Base-by-base conservation (phyloP, 1,140 invertebrate genomes). In the Drosophila azteca region DNA sequence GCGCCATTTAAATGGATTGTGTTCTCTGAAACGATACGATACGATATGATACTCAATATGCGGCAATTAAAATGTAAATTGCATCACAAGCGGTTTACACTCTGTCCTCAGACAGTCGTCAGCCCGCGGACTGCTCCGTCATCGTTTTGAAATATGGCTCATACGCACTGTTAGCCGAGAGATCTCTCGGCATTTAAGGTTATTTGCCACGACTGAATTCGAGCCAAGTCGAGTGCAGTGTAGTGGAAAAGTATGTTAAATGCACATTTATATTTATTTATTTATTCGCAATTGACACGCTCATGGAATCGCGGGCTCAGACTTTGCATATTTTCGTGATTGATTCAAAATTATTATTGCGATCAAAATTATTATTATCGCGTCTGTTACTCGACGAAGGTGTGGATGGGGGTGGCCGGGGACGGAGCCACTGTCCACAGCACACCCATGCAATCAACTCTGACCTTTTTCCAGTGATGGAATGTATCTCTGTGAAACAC, bases 51-150 rank as follows among this genome's bases (percentile, higher is more conserved):
- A 74, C 65, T 72, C 60, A 61, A 65, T 74, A 81, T 70, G 67
- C 73, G 72, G 81, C 83, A 87, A 87, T 87, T 87, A 87, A 87
- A 88, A 88, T 87, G 82, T 87, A 82, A 87, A 87, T 85, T 81
- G 78, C 66, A 82, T 65, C 69, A 76, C 85, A 82, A 82, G 75
- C 83, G 60, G 76, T 78, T 87, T 74, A 61, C 72, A 66, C 75
- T 75, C 54, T 68, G 70, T 70, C 58, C 39, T 66, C 77, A 62
- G 29, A 15, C 22, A 22, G 44, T 39, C 35, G 35, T 39, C 35
- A 13, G 11, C 35, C 35, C 11, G 35, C 11, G 9, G 31, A 58
- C 57, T 55, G 67, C 73, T 51, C 70, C 55, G 63, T 76, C 73
- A 76, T 76, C 73, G 55, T 69, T 77, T 59, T 83, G 73, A 78